A percentile compares a stretch with the other conserved stretches of the same genome.
phyloP scores from a whole-genome alignment of 2,113 vertebrate species.

The Papio anubis region DNA sequence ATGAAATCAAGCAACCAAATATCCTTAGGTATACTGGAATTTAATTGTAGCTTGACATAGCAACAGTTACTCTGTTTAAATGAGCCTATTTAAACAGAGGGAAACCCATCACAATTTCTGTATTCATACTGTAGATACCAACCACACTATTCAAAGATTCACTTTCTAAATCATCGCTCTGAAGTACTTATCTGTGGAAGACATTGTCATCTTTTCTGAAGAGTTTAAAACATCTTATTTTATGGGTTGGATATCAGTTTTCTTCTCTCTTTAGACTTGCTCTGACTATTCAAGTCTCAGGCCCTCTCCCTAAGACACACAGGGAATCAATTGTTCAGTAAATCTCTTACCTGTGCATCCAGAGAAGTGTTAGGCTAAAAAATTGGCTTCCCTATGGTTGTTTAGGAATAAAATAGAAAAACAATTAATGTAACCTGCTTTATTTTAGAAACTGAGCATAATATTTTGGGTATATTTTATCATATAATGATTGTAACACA shows the following conservation, averaged over 20 bases:
- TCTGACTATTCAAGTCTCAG: neutral
- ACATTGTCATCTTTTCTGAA: neutral
- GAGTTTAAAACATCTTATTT: neutral
- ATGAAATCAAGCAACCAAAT: neutral
- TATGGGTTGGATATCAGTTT: neutral
- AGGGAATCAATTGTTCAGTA: neutral
- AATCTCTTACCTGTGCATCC: neutral
- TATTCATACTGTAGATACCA: neutral
- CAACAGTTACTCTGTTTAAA: neutral
- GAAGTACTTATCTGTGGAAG: neutral
- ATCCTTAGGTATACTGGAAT: neutral
- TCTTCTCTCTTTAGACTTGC: neutral
- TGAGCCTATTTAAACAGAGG: neutral
- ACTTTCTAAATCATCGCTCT: neutral
- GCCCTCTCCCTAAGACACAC: neutral
- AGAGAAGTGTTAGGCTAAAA: neutral
- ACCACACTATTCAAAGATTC: neutral
- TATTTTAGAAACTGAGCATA: neutral
- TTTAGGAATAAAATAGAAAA: neutral
- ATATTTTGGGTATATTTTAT: conserved; percentile 6
- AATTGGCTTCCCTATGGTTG: neutral
- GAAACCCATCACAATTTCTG: neutral
- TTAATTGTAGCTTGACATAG: neutral
- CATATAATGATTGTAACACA: neutral
- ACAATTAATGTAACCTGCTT: neutral